These are phyloP conservation scores for Rhyacichthys aspro DNA, from an alignment of 2,797 vertebrate genomes.

Conservation along the genomic window DNA sequence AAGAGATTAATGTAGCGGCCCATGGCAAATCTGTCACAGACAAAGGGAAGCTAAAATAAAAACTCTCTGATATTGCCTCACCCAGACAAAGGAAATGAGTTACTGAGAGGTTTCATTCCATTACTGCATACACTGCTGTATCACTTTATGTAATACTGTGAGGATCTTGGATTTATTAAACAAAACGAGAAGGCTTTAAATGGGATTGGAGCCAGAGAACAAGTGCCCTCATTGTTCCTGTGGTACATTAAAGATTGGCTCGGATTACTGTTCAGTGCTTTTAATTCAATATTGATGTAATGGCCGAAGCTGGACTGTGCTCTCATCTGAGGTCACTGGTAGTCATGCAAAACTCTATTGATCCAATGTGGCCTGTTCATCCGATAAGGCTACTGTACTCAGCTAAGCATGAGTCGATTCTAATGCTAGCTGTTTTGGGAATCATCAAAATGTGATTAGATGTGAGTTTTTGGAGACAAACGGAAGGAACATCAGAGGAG, in stretches of 20 bases:
- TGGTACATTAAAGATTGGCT: slow-evolving; percentile 7
- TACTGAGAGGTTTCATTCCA: too few species aligned
- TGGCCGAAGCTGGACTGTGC: slow-evolving; percentile 12
- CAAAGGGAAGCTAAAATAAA: slow-evolving; percentile 7
- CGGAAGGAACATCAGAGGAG: too few species aligned
- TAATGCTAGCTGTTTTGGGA: neutral
- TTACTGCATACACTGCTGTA: too few species aligned
- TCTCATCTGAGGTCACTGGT: slow-evolving; percentile 47
- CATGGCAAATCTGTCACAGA: slow-evolving; percentile 33
- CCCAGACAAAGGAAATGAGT: too few species aligned
- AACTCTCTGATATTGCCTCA: neutral
- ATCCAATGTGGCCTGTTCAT: slow-evolving; percentile 51
- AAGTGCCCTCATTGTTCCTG: neutral
- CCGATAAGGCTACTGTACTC: slow-evolving; percentile 33
- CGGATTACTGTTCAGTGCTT: slow-evolving; percentile 11
- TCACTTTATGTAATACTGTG: neutral
- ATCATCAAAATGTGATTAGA: too few species aligned
- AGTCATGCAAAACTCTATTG: slow-evolving; percentile 45
- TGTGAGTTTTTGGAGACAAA: too few species aligned
- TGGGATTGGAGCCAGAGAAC: slow-evolving; percentile 3
- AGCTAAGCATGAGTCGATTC: slow-evolving; percentile 17
- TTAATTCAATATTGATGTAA: slow-evolving; percentile 35
- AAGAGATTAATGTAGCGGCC: slow-evolving; percentile 54
- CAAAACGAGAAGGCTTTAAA: neutral
- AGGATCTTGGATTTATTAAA: neutral